A percentile compares a stretch with the other conserved stretches of the same genome.
Conservation (phyloP, 2,113 vertebrate genomes). For the Chunga burmeisteri region DNA sequence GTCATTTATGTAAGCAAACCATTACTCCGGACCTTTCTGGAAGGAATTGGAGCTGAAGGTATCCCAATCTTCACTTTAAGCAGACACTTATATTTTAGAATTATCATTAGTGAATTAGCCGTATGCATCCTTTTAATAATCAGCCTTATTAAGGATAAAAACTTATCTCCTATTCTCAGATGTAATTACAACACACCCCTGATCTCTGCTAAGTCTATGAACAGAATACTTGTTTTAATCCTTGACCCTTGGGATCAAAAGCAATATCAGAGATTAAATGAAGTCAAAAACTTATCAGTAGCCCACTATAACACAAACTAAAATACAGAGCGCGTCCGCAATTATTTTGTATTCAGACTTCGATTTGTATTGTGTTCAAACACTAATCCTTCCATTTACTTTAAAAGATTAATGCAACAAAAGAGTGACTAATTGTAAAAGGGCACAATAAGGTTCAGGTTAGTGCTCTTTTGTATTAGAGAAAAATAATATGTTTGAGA, state of each 20-base stretch:
- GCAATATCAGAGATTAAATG: constrained; percentile 36
- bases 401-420: constrained; percentile 47
- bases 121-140: not conserved
- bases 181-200: constrained; percentile 12
- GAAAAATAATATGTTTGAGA: constrained; percentile 65
- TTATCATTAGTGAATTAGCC: not conserved
- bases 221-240: constrained; percentile 47
- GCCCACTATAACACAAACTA: not conserved
- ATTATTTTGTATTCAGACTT: constrained; percentile 13
- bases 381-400: constrained; percentile 41
- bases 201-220: constrained; percentile 37
- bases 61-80: not conserved
- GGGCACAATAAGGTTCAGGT: not conserved
- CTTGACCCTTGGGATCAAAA: constrained; percentile 22
- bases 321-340: not conserved
- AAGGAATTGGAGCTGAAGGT: not conserved
- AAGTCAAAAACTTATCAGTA: constrained; percentile 26
- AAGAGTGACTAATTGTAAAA: constrained; percentile 59
- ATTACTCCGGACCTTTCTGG: not conserved
- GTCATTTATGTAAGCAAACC: not conserved
- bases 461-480: constrained; percentile 43
- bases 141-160: constrained; percentile 6
- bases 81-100: not conserved
- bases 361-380: constrained; percentile 33
- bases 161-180: constrained; percentile 25